These are phyloP conservation scores for Patella pellucida DNA, from an alignment of 2,888 invertebrate species.

Conservation along the genomic window DNA sequence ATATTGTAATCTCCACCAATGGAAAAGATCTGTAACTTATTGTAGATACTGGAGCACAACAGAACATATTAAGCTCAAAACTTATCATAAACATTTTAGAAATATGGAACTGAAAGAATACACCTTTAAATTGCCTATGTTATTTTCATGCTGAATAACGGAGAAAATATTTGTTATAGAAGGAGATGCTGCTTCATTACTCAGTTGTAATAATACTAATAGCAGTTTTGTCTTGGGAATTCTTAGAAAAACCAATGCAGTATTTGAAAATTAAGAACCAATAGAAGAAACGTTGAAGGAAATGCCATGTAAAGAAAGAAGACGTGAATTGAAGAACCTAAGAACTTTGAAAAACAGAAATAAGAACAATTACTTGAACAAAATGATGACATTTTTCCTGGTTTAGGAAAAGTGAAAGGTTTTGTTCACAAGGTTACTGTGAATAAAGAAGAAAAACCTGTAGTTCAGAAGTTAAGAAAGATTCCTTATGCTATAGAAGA, in stretches of 20 bases:
- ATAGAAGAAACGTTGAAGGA: background rate
- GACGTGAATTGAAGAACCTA: background rate
- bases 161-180: constrained; percentile 5
- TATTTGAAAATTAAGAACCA: background rate
- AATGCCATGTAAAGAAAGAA: background rate
- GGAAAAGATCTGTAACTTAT: too few relatives aligned
- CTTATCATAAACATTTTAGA: too few relatives aligned
- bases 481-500: background rate
- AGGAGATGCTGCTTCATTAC: background rate
- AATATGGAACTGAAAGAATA: too few relatives aligned
- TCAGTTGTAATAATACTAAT: background rate
- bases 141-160: constrained; percentile 4
- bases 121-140: background rate
- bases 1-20: too few relatives aligned
- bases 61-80: too few relatives aligned
- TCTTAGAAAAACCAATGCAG: background rate
- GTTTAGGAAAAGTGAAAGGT: constrained; percentile 5
- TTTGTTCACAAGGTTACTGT: background rate
- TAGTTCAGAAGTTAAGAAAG: background rate
- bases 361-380: background rate
- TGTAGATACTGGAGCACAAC: too few relatives aligned
- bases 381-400: background rate
- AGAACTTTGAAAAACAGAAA: background rate
- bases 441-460: constrained; percentile 3
- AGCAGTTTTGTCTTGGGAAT: background rate